Evolutionary conservation across 2,797 vertebrate genomes (phyloP).

Genomic region (Girardinus metallicus): DNA sequence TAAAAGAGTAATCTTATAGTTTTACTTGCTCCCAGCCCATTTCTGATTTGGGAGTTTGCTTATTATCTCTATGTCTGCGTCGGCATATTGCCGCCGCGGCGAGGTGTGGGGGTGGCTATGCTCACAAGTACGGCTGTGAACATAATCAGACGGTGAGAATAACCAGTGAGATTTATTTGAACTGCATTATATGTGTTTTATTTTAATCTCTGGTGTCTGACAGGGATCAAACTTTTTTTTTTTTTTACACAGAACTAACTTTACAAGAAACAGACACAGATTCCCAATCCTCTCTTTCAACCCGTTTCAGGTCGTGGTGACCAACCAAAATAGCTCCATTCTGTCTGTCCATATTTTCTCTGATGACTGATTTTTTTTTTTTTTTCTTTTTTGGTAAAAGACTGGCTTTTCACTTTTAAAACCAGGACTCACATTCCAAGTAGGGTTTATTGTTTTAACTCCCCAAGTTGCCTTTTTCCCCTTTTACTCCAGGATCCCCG

Average conservation of each 20-base stretch:
- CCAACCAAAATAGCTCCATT: background rate
- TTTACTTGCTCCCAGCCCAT: background rate
- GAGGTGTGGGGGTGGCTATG: background rate
- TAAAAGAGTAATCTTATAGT: background rate
- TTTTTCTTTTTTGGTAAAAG: background rate
- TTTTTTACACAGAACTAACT: background rate
- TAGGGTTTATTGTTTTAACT: conserved; percentile 13
- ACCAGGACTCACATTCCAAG: background rate
- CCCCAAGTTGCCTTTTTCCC: background rate
- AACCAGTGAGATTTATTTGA: background rate
- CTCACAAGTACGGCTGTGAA: background rate
- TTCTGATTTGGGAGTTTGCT: background rate
- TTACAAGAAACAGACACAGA: background rate
- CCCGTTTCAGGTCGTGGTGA: background rate
- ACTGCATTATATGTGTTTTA: background rate
- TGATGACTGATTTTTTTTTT: background rate
- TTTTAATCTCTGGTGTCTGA: background rate
- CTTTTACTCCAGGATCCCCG: conserved; percentile 8
- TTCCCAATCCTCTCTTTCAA: background rate
- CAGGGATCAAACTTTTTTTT: too few species aligned
- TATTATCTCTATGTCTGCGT: background rate
- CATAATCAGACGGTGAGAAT: background rate
- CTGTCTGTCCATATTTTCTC: background rate
- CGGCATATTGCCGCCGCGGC: background rate
- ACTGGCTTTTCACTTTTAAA: background rate